Conservation (phyloP, 2,113 vertebrate species). For the Arvicanthis niloticus region DNA sequence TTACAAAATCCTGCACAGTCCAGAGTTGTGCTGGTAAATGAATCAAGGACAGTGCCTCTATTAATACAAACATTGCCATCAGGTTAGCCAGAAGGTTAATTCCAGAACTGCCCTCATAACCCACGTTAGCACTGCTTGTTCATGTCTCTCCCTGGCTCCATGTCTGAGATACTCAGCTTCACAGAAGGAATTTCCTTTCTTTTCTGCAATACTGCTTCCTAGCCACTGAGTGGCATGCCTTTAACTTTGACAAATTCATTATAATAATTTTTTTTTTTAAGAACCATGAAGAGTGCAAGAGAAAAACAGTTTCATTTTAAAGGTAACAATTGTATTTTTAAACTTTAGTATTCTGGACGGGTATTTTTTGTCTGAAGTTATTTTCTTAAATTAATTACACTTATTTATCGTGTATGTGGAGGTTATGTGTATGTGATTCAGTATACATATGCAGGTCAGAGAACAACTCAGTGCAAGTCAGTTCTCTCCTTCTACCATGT, state of each 20-base stretch:
- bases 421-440: neutral
- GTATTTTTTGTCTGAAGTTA: neutral
- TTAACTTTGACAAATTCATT: constrained; percentile 56
- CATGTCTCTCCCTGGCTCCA: neutral
- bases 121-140: constrained; percentile 12
- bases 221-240: constrained; percentile 79
- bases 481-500: neutral
- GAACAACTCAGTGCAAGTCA: neutral
- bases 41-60: neutral
- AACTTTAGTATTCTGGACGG: neutral
- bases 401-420: neutral
- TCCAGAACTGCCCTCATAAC: constrained; percentile 36
- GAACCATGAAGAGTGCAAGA: neutral
- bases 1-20: neutral
- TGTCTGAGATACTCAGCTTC: neutral
- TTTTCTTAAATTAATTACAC: neutral
- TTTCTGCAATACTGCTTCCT: constrained; percentile 77
- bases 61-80: constrained; percentile 44
- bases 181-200: constrained; percentile 9
- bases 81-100: constrained; percentile 53
- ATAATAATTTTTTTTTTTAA: neutral
- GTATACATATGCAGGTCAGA: neutral
- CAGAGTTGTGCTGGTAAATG: neutral
- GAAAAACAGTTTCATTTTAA: neutral
- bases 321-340: neutral